Conservation (phyloP, 1,140 invertebrate genomes). For the Zaprionus vittiger region DNA sequence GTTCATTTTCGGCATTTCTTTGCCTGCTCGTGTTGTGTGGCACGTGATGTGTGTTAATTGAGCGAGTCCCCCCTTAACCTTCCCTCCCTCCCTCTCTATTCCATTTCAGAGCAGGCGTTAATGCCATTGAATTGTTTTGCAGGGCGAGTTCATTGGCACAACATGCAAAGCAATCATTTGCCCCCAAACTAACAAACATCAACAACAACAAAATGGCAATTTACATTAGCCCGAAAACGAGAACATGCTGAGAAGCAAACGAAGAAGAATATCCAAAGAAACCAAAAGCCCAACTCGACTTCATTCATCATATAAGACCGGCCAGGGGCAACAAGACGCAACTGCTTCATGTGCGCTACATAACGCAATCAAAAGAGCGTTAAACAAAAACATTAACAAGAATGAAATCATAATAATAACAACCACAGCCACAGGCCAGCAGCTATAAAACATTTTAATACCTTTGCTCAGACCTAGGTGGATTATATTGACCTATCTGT, state of each 20-base stretch:
- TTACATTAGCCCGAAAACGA: constrained; percentile 60
- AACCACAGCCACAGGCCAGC: neutral
- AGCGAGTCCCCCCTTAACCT: neutral
- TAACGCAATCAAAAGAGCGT: constrained; percentile 43
- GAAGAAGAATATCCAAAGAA: constrained; percentile 10
- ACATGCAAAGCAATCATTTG: constrained; percentile 77
- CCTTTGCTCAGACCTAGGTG: constrained; percentile 1
- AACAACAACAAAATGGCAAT: constrained; percentile 54
- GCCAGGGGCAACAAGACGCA: constrained; percentile 22
- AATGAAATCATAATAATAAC: constrained; percentile 21
- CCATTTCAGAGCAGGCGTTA: constrained; percentile 18
- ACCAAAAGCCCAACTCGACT: neutral
- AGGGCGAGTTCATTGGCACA: constrained; percentile 67
- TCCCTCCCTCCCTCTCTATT: neutral
- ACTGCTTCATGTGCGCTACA: constrained; percentile 24
- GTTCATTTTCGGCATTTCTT: neutral
- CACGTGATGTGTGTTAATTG: constrained; percentile 60
- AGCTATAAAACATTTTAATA: constrained; percentile 11
- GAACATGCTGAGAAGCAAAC: constrained; percentile 25
- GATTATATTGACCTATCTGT: constrained; percentile 5
- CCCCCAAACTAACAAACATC: constrained; percentile 29
- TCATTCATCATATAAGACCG: constrained; percentile 41
- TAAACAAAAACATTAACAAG: constrained; percentile 45
- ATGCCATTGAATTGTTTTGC: constrained; percentile 45
- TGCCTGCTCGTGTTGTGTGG: neutral